phyloP scores from a whole-genome alignment of 2,888 invertebrate genomes.

The Tetranychus truncatus region DNA sequence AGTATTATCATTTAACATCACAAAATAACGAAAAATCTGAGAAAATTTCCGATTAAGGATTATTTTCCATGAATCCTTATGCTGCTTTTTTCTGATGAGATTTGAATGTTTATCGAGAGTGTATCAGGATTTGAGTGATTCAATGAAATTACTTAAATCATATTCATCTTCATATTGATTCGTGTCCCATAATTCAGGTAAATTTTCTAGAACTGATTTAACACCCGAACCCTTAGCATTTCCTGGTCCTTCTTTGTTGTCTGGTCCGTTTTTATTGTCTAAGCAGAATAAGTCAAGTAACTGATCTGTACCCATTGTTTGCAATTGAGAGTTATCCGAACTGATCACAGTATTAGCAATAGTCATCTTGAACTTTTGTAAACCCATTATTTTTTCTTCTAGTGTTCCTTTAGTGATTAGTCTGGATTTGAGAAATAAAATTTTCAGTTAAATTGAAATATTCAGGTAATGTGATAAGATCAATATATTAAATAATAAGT shows the following conservation, averaged over 20 bases:
- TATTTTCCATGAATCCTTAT: too few species aligned
- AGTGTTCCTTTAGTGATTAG: constrained; percentile 82
- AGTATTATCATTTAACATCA: too few species aligned
- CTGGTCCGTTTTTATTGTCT: constrained; percentile 26
- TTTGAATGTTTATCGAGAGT: neutral
- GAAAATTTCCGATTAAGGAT: too few species aligned
- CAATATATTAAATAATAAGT: neutral
- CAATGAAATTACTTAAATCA: constrained; percentile 63
- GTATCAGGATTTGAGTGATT: constrained; percentile 6
- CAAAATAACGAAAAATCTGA: too few species aligned
- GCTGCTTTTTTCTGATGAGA: neutral
- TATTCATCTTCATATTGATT: constrained; percentile 87
- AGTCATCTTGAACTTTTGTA: constrained; percentile 90
- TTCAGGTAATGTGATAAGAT: neutral
- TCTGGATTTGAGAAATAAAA: constrained; percentile 7
- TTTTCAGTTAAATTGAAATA: neutral
- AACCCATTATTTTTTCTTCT: constrained; percentile 95
- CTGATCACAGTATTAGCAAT: constrained; percentile 92
- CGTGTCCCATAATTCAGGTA: constrained; percentile 83
- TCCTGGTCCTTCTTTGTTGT: constrained; percentile 21
- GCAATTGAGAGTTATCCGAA: constrained; percentile 75
- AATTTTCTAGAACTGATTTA: constrained; percentile 53
- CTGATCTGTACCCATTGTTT: constrained; percentile 88
- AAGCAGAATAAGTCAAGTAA: constrained; percentile 69
- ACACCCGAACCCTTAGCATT: constrained; percentile 30